Conservation (phyloP, 2,888 invertebrate species). For the Leucophenga montana region DNA sequence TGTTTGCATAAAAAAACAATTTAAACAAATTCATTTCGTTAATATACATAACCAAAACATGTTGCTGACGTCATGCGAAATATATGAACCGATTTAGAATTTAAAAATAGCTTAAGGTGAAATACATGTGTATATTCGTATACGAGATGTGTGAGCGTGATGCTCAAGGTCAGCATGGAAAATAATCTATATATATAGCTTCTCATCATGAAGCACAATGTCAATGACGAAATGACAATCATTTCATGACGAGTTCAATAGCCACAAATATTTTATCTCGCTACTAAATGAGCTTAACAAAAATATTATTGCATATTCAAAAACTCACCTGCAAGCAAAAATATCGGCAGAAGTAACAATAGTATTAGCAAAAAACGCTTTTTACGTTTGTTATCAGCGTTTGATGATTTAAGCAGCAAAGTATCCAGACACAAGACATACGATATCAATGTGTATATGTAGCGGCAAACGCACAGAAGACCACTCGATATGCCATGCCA, state of each 20-base stretch:
- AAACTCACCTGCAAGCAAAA: conserved; percentile 77
- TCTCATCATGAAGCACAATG: conserved; percentile 33
- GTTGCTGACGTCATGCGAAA: conserved; percentile 44
- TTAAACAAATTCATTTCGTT: too few relatives aligned
- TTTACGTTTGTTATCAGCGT: conserved; percentile 62
- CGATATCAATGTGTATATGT: conserved; percentile 67
- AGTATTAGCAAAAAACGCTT: conserved; percentile 69
- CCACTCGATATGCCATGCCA: conserved; percentile 51
- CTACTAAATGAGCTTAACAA: neutral
- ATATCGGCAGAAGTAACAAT: conserved; percentile 75
- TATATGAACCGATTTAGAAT: neutral
- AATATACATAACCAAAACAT: too few relatives aligned
- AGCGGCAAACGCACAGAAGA: conserved; percentile 56
- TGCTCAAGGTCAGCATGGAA: neutral
- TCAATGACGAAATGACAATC: conserved; percentile 19
- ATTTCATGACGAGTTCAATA: conserved; percentile 8
- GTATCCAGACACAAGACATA: conserved; percentile 70
- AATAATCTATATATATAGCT: neutral
- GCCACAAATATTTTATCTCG: conserved; percentile 18
- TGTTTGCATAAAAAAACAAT: too few relatives aligned
- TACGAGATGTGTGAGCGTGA: conserved; percentile 1
- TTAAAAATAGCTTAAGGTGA: conserved; percentile 46
- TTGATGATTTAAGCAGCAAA: conserved; percentile 64
- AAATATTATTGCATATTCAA: neutral
- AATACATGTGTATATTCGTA: conserved; percentile 38